Evolutionary conservation across 1,140 invertebrate species (phyloP), one percentile per base, ranked within the genome.

Genomic region (Ectropis grisescens): DNA sequence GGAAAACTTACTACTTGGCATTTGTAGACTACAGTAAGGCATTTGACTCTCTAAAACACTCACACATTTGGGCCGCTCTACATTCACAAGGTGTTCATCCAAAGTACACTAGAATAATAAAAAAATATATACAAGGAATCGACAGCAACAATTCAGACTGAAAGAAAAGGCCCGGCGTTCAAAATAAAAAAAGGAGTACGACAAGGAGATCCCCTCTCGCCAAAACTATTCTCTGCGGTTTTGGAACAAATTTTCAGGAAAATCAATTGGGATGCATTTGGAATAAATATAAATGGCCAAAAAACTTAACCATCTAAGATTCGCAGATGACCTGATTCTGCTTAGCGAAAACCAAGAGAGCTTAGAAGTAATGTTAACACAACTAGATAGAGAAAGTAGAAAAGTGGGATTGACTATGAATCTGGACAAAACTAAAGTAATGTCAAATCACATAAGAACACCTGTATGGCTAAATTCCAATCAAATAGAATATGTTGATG

Each of bases 221-320:
- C 24, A 7, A 26, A 26, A 26, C 10, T 26, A 26, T 26, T 26
- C n/a, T 26, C 24, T 3, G 24, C 24, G 24, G n/a, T 10, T n/a
- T n/a, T 26, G n/a, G 24, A 26, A 26, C 4, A 10, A 6, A 10
- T n/a, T 6, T 26, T 26, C n/a, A 26, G 24, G n/a, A 4, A 6
- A 26, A 4, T 26, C 2, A 3, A 26, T 10, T 26, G 6, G 6
- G n/a, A 4, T 2, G n/a, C 4, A 26, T 26, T 7, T 26, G 24
- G 24, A 4, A 26, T n/a, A 26, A 26, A 26, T 7, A 26, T 26
- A 26, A 26, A 26, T n/a, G 24, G 24, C n/a, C n/a, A n/a, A n/a
- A n/a, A n/a, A 26, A n/a, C 24, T 26, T 26, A 37, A 31, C n/a
- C 36, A 38, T 11, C 10, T 38, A 10, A 38, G 36, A 38, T 32